A percentile compares a stretch with the other conserved stretches of the same genome.
phyloP scores from a whole-genome alignment of 2,113 vertebrate genomes.

The Reinhardtius hippoglossoides region DNA sequence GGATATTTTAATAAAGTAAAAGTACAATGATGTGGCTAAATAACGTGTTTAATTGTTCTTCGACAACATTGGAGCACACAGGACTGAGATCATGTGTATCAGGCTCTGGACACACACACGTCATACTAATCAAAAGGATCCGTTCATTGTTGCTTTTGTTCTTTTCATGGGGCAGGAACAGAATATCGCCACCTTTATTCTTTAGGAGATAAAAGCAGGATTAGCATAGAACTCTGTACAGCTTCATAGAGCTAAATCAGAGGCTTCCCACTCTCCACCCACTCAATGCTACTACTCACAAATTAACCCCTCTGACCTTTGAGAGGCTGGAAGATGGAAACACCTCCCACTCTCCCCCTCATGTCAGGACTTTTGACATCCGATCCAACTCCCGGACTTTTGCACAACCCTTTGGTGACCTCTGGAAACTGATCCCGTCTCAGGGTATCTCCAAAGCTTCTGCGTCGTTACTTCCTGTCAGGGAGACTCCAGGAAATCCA shows the following conservation, averaged over 20 bases:
- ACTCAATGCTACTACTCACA: slow-evolving; percentile 11
- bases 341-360: slow-evolving; percentile 12
- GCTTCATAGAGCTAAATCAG: slow-evolving; percentile 16
- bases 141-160: background rate
- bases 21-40: background rate
- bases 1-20: background rate
- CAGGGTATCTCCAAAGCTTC: background rate
- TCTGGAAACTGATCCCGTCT: background rate
- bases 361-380: background rate
- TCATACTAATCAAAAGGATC: no score
- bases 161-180: background rate
- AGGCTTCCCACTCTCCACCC: slow-evolving; percentile 3
- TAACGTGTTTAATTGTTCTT: background rate
- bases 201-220: background rate
- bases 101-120: background rate
- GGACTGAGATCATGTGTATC: background rate
- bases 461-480: background rate
- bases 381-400: slow-evolving; percentile 10
- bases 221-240: background rate
- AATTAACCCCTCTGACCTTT: slow-evolving; percentile 40
- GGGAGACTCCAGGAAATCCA: background rate
- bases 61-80: no score
- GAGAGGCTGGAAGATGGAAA: slow-evolving; percentile 8
- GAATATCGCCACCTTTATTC: background rate
- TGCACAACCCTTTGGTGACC: background rate